Conservation (phyloP, 1,140 invertebrate genomes). For the Plectrocnemia conspersa region DNA sequence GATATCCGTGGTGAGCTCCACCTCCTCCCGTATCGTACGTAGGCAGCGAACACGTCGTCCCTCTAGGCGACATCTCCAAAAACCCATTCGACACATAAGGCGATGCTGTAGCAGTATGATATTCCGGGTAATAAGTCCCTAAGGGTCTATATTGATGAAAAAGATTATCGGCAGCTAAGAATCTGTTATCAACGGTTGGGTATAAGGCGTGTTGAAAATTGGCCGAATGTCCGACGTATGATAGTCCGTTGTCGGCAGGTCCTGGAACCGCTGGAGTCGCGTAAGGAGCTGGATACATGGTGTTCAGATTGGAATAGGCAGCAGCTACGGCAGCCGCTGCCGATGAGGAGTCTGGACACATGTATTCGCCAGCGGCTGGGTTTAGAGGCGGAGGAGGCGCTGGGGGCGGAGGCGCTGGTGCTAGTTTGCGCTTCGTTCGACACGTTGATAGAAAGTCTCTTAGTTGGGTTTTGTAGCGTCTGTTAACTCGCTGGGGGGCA, state of each 20-base stretch:
- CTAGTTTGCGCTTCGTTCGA: conserved; percentile 80
- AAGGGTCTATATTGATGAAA: conserved; percentile 78
- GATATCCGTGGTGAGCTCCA: conserved; percentile 52
- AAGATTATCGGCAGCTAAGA: conserved; percentile 74
- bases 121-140: conserved; percentile 74
- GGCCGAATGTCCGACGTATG: conserved; percentile 68
- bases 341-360: conserved; percentile 57
- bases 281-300: conserved; percentile 69
- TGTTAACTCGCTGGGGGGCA: conserved; percentile 69
- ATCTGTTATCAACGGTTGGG: conserved; percentile 69
- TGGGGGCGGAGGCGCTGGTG: conserved; percentile 48
- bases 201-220: conserved; percentile 70
- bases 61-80: conserved; percentile 58
- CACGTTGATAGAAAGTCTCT: conserved; percentile 89
- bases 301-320: conserved; percentile 78
- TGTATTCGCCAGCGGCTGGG: conserved; percentile 46
- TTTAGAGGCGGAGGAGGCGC: conserved; percentile 42
- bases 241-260: conserved; percentile 58
- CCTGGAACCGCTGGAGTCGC: conserved; percentile 49
- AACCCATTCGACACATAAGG: conserved; percentile 77
- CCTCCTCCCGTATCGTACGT: conserved; percentile 53
- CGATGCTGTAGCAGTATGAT: conserved; percentile 57
- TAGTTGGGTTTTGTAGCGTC: conserved; percentile 87
- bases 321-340: conserved; percentile 66
- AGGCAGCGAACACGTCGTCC: conserved; percentile 43